Base-by-base conservation (phyloP, 2,113 vertebrate genomes). In the Dasyurus viverrinus region DNA sequence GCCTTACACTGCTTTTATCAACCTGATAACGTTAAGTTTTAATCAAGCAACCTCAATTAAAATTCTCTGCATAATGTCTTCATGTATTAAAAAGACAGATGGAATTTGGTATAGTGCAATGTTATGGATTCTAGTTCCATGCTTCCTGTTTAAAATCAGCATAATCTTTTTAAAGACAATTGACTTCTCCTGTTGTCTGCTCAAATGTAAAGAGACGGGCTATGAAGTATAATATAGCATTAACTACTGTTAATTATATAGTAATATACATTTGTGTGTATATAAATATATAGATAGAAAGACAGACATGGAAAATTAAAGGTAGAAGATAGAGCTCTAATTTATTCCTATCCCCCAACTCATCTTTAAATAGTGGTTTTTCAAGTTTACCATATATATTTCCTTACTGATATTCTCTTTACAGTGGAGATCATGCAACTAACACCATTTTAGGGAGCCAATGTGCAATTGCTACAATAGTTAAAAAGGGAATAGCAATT, bases 21-120 rank as follows among this genome's bases (percentile, higher is more conserved):
- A 76, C 9, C 42, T 93, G 89, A 92, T 54, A 42, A 55, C 54
- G 25, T 60, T 46, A 46, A 22, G 89, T 54, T 94, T 91, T 46
- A 95, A 19, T 26, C 89, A 89, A 60, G 16, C 12, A 14, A 30
- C 52, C 54, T 30, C 14, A 55, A 93, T 68, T 84, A 8, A 90
- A 90, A 90, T 89, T 90, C 6, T 92, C n/a, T 30, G n/a, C 52
- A 92, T 92, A 26, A 42, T 89, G 94, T 95, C 46, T 46, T 93
- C 48, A 93, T 24, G 12, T 12, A 30, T 46, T 1, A 54, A 36
- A 92, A 53, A 90, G 92, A 91, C 10, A 52, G 53, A 76, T 92
- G 52, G 68, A 84, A 84, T 84, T 84, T 84, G 16, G 68, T n/a
- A n/a, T 11, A 16, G 36, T 22, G 9, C 19, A 42, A 84, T 84